Base-by-base conservation (phyloP, 1,140 invertebrate species). In the Planococcus citri region DNA sequence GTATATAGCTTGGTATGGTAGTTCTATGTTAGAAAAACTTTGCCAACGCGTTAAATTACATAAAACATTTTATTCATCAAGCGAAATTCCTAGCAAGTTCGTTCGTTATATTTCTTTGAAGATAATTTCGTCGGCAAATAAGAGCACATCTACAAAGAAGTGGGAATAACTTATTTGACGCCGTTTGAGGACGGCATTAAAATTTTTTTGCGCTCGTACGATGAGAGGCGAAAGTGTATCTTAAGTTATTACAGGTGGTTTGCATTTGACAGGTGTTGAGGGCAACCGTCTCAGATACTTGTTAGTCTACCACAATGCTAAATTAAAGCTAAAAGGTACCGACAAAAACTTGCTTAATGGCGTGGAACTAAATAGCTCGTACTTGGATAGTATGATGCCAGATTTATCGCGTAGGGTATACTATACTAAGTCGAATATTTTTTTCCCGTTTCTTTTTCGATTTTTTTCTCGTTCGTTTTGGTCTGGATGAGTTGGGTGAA, bases 161-260 rank as follows among this genome's bases (percentile, higher is more conserved):
- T 20, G 41, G 41, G 41, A 51, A 51, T 51, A 51, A 51, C 41
- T 51, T 51, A 51, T 51, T 51, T 51, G 41, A 51, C 41, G 41
- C 41, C 12, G 12, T 14, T 14, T 51, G 10, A 51, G 3, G 41
- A 51, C 12, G 17, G 2, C 17, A 51, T 37, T 37, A 51, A 51
- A 51, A 17, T 51, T 51, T 51, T 51, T 51, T 51, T 20, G 41
- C 41, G 41, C 41, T 20, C 14, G 6, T 14, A 8, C 33, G 33
- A 6, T 51, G 17, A 51, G 12, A 20, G 41, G 12, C n/a, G 41
- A 64, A 64, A 64, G 4, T 64, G 25, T 64, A 64, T 64, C 25
- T 25, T 64, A 64, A 64, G 22, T 64, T 64, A 64, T 64, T 64
- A 64, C 60, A 64, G 60, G 60, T 64, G 60, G 60, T 64, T 64